Percentiles rank a stretch among this genome's conserved stretches.
phyloP scores from a whole-genome alignment of 1,140 invertebrate genomes.

The Heliothis virescens region DNA sequence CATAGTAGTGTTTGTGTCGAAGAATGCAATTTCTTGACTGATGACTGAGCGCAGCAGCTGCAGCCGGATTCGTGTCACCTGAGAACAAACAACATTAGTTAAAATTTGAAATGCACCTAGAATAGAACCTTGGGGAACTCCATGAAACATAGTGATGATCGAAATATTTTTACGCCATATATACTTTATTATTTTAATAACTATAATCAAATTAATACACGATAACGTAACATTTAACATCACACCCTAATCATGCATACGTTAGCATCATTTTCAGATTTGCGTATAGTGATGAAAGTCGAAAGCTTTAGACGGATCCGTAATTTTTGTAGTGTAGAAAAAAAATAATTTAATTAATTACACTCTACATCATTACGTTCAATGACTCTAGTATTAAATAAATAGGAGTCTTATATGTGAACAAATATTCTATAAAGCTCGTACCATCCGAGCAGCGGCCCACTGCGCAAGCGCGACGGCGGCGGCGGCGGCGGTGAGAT shows the following conservation, averaged over 20 bases:
- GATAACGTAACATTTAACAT: not conserved
- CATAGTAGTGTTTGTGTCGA: conserved; percentile 94
- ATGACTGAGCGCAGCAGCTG: conserved; percentile 91
- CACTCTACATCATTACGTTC: too few species aligned
- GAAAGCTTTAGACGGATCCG: not conserved
- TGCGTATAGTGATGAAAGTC: not conserved
- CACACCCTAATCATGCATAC: not conserved
- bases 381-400: too few species aligned
- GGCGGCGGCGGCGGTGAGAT: conserved; percentile 87
- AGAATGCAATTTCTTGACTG: conserved; percentile 96
- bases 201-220: not conserved
- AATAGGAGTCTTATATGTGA: too few species aligned
- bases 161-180: too few species aligned
- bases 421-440: too few species aligned
- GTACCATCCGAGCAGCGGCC: conserved; percentile 86
- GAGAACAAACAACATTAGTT: conserved; percentile 55
- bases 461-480: conserved; percentile 88
- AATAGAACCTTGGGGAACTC: not conserved
- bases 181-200: not conserved
- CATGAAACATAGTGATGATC: too few species aligned
- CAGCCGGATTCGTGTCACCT: conserved; percentile 91
- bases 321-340: too few species aligned
- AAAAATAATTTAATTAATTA: too few species aligned
- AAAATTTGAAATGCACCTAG: not conserved
- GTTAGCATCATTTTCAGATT: not conserved